Evolutionary conservation across 2,888 invertebrate species (phyloP), one percentile per base, ranked within the genome.

Genomic region (Drosophila barbarae): DNA sequence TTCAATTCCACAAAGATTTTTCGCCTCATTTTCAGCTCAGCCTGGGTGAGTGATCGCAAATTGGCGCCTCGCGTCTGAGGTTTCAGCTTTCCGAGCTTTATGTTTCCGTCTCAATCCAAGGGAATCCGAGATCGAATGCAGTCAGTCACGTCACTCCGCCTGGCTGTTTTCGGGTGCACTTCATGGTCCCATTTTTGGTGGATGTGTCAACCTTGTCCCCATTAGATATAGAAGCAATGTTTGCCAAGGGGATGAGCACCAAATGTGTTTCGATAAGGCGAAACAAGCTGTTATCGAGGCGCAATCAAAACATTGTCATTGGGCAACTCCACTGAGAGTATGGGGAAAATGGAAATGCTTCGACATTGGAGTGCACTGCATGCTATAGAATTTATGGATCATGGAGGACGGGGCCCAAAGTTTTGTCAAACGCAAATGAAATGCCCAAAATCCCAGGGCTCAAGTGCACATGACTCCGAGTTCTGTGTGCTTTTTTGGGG

Each of bases 181-280:
- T 71, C 51, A 9, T 70, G 70, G 46, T 70, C 47, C 52, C 70
- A 52, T 69, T 70, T 76, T 72, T 28, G 65, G 49, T 57, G 39
- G 49, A 49, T 68, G 61, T 73, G 65, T 60, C 85, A 80, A 85
- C 84, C 85, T 85, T 80, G 84, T 49, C 71, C 85, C 69, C 68
- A 73, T 65, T 81, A 71, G 77, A 84, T 74, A 74, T 26, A 60
- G 46, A 49, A 1, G 15, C 39, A 9, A 44, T 36, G 21, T 50
- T 55, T 26, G 9, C 42, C 15, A 59, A 7, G 61, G 59, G 78
- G 84, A 77, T 77, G 77, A 69, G 73, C 76, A 69, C 60, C 53
- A 64, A 69, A 59, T 63, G 55, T 63, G 35, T 35, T 69, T 67
- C 68, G 83, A 79, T 83, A 84, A 77, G 64, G 69, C 71, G 36